Percentiles rank a stretch among this genome's conserved stretches.
These are phyloP conservation scores for Ennomos fuscantarius DNA, from an alignment of 2,888 invertebrate genomes.

Conservation along the genomic window DNA sequence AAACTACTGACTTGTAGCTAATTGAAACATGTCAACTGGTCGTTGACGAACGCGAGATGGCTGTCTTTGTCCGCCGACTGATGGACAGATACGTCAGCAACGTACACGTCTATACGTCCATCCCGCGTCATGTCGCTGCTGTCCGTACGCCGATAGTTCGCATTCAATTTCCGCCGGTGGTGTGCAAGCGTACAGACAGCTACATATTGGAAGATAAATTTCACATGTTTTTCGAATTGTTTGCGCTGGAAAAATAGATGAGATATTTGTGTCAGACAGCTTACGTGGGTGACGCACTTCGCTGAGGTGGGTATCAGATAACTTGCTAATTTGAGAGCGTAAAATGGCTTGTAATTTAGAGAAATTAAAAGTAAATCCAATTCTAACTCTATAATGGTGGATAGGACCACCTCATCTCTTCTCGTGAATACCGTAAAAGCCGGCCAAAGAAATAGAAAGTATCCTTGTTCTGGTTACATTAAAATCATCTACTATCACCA, in stretches of 20 bases:
- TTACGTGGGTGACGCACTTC: no score
- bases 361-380: neutral
- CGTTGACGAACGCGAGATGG: conserved; percentile 62
- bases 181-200: conserved; percentile 53
- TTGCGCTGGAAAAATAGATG: conserved; percentile 26
- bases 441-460: no score
- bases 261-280: neutral
- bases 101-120: conserved; percentile 41
- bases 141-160: conserved; percentile 62
- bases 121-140: conserved; percentile 51
- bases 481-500: no score
- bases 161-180: conserved; percentile 71
- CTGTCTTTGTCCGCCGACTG: conserved; percentile 63
- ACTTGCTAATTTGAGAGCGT: no score
- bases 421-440: no score
- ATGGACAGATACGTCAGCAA: conserved; percentile 62
- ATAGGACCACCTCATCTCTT: no score
- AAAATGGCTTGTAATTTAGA: no score
- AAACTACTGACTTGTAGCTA: conserved; percentile 38
- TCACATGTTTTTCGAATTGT: conserved; percentile 39
- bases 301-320: no score
- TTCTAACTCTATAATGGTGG: neutral
- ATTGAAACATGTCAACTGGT: conserved; percentile 60
- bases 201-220: conserved; percentile 55
- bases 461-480: no score